A percentile compares a stretch with the other conserved stretches of the same genome.
Conservation (phyloP, 2,113 vertebrate genomes). For the Saguinus midas region DNA sequence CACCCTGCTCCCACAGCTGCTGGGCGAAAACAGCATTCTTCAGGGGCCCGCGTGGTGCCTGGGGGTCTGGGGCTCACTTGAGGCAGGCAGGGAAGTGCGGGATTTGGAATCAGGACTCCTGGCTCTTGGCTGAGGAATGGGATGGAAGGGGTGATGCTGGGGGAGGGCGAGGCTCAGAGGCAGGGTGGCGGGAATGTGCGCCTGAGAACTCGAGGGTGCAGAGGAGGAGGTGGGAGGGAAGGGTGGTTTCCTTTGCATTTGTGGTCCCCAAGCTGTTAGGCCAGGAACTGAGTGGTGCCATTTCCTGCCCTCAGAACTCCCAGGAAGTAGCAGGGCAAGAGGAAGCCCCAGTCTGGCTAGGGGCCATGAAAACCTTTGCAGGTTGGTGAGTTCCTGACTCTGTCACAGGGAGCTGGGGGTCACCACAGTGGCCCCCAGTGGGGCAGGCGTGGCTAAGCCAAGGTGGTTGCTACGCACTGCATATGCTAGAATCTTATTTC, state of each 20-base stretch:
- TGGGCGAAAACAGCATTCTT: background rate
- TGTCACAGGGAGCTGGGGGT: background rate
- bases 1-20: background rate
- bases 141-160: background rate
- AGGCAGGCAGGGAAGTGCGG: background rate
- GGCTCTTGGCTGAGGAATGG: background rate
- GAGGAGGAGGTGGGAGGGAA: background rate
- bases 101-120: background rate
- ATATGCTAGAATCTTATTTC: background rate
- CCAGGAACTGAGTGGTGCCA: background rate
- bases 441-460: background rate
- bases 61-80: background rate
- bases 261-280: background rate
- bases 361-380: background rate
- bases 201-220: background rate
- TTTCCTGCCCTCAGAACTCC: constrained; percentile 22
- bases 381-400: background rate
- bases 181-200: background rate
- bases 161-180: background rate
- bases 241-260: constrained; percentile 27
- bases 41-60: background rate
- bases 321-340: background rate
- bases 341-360: background rate
- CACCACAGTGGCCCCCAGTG: background rate
- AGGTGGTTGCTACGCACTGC: background rate